phyloP scores from a whole-genome alignment of 1,140 invertebrate species.

The Leptinotarsa defecta region DNA sequence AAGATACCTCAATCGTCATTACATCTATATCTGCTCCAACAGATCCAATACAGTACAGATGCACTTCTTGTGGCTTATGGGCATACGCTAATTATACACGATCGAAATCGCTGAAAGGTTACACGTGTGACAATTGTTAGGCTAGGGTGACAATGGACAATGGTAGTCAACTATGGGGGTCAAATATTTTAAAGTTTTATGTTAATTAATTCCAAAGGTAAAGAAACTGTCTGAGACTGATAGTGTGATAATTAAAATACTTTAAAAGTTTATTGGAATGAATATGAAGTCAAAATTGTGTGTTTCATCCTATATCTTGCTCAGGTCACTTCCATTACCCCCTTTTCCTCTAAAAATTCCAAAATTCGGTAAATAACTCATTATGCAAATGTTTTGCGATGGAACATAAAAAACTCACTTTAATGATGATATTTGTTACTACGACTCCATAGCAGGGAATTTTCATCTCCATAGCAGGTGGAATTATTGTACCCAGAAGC shows the following conservation, averaged over 20 bases:
- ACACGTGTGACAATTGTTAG: constrained; percentile 31
- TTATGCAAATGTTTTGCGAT: background rate
- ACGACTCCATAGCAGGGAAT: background rate
- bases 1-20: background rate
- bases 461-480: background rate
- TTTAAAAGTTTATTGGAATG: too few relatives aligned
- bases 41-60: constrained; percentile 28
- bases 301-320: too few relatives aligned
- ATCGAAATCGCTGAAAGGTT: constrained; percentile 32
- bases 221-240: background rate
- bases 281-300: too few relatives aligned
- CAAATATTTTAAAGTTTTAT: background rate
- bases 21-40: background rate
- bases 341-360: too few relatives aligned
- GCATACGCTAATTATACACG: constrained; percentile 37
- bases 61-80: constrained; percentile 33
- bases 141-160: background rate
- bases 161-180: background rate
- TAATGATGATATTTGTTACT: background rate
- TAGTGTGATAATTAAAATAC: too few relatives aligned
- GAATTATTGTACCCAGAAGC: background rate
- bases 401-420: background rate
- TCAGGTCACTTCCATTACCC: too few relatives aligned
- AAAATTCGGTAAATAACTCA: too few relatives aligned
- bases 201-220: background rate